These are phyloP conservation scores for Lepus europaeus DNA, from an alignment of 2,113 vertebrate genomes.

Conservation along the genomic window DNA sequence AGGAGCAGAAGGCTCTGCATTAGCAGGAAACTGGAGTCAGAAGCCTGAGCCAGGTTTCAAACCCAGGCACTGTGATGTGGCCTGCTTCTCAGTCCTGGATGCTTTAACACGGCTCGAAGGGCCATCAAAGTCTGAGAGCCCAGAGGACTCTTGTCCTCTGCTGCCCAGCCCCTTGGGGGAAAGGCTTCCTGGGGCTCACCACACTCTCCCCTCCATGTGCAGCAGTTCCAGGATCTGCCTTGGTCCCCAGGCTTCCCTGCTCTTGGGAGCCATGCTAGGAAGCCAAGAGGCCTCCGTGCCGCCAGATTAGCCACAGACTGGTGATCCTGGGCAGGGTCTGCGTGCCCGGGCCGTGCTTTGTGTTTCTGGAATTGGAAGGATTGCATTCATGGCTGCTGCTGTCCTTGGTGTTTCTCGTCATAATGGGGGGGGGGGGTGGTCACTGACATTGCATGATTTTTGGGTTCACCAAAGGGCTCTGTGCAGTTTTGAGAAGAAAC, in stretches of 20 bases:
- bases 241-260: not conserved
- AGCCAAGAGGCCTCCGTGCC: no score
- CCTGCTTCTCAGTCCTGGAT: not conserved
- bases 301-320: accelerated
- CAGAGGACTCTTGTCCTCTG: not conserved
- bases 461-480: not conserved
- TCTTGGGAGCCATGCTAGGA: not conserved
- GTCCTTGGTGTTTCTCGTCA: not conserved
- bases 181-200: not conserved
- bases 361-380: constrained; percentile 28
- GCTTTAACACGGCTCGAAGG: not conserved
- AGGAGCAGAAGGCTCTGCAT: no score
- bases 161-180: not conserved
- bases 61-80: no score
- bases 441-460: not conserved
- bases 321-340: not conserved
- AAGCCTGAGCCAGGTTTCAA: no score
- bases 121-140: not conserved
- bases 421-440: not conserved
- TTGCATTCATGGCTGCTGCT: not conserved
- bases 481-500: not conserved
- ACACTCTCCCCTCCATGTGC: not conserved
- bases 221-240: not conserved
- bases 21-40: no score
- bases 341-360: not conserved